These are phyloP conservation scores for Rattus norvegicus DNA, from an alignment of 2,113 vertebrate genomes.

Conservation along the genomic window GRCr8 NC_086019.1:169372001-169372500, in stretches of 20 bases:
- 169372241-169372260: background rate
- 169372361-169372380: slow-evolving; percentile 57
- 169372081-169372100: background rate
- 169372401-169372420: slow-evolving; percentile 45
- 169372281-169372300: slow-evolving; percentile 39
- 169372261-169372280: slow-evolving; percentile 1
- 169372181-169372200: background rate
- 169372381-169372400: slow-evolving; percentile 48
- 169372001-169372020: slow-evolving; percentile 97
- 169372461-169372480: background rate
- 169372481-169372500: slow-evolving; percentile 24
- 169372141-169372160: background rate
- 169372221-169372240: background rate
- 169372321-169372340: slow-evolving; percentile 65
- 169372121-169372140: background rate
- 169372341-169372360: background rate
- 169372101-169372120: accelerated
- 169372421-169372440: slow-evolving; percentile 2
- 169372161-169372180: slow-evolving; percentile 6
- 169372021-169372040: slow-evolving; percentile 94
- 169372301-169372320: slow-evolving; percentile 49
- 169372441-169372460: slow-evolving; percentile 43
- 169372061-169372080: slow-evolving; percentile 91
- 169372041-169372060: slow-evolving; percentile 97
- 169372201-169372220: background rate